Evolutionary conservation across 2,113 vertebrate genomes (phyloP).

Genomic region (Sphaerodactylus townsendi): DNA sequence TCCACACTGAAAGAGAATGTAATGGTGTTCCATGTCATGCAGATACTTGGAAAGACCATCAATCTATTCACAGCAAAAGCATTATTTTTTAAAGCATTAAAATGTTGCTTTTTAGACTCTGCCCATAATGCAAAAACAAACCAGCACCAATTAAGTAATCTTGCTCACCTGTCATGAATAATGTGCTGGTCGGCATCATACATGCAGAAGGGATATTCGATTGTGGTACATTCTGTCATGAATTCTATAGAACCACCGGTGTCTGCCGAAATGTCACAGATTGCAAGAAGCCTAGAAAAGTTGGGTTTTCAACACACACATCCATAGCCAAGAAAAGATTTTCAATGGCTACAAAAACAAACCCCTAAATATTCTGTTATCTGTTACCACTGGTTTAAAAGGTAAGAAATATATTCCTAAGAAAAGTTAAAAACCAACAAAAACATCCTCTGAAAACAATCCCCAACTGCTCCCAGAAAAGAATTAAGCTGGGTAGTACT

Average conservation of each 20-base stretch:
- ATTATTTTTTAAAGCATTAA: not conserved
- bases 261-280: slow-evolving; percentile 98
- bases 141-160: slow-evolving; percentile 6
- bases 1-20: slow-evolving; percentile 83
- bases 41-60: not conserved
- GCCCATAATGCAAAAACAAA: slow-evolving; percentile 5
- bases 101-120: not conserved
- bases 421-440: too few species aligned
- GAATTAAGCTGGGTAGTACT: not conserved
- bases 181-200: slow-evolving; percentile 95
- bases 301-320: slow-evolving; percentile 3
- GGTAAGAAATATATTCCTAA: too few species aligned
- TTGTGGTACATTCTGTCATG: slow-evolving; percentile 96
- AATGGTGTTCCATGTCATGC: not conserved
- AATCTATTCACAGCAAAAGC: not conserved
- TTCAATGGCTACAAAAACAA: too few species aligned
- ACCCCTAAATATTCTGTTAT: too few species aligned
- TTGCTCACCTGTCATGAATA: slow-evolving; percentile 89
- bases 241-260: slow-evolving; percentile 95
- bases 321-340: not conserved
- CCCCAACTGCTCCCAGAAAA: not conserved
- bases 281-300: slow-evolving; percentile 86
- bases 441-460: too few species aligned
- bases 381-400: too few species aligned
- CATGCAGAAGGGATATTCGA: slow-evolving; percentile 95